These are phyloP conservation scores for Tolmerus cingulatus DNA, from an alignment of 2,888 invertebrate genomes.

Conservation along the genomic window DNA sequence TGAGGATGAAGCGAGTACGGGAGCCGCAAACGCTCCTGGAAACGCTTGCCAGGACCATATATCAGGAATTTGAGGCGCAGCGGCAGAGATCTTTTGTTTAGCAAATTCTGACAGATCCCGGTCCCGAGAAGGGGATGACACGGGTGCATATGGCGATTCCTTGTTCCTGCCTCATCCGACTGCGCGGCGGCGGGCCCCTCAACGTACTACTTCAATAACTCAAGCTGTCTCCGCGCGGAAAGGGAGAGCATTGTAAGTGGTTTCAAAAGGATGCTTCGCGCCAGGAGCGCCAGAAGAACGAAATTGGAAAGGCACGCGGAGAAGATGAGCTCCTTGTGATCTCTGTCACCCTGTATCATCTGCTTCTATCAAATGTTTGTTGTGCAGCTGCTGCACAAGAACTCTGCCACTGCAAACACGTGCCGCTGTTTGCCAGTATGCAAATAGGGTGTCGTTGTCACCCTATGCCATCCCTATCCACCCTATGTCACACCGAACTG, in stretches of 20 bases:
- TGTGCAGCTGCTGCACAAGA: not conserved
- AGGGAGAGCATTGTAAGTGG: not conserved
- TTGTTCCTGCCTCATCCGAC: not conserved
- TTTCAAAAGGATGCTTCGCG: not conserved
- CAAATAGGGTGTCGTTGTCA: constrained; percentile 17
- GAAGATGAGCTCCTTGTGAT: constrained; percentile 10
- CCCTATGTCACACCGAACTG: not conserved
- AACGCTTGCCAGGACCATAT: not conserved
- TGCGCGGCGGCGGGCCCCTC: not conserved
- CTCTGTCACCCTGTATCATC: not conserved
- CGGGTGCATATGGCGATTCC: not conserved
- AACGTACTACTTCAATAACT: constrained; percentile 1
- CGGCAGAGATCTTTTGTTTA: constrained; percentile 3
- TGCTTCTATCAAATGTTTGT: constrained; percentile 1
- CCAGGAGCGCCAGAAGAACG: not conserved
- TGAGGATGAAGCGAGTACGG: not conserved
- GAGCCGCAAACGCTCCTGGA: not conserved
- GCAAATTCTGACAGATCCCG: constrained; percentile 17
- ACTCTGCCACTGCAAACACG: constrained; percentile 35
- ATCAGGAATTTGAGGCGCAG: not conserved
- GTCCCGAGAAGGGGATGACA: not conserved
- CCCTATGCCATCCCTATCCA: not conserved
- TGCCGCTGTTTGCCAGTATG: constrained; percentile 38
- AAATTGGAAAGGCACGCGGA: not conserved
- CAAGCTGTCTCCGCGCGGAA: not conserved